Conservation (phyloP, 2,113 vertebrate species). For the Nansenia antarctica region DNA sequence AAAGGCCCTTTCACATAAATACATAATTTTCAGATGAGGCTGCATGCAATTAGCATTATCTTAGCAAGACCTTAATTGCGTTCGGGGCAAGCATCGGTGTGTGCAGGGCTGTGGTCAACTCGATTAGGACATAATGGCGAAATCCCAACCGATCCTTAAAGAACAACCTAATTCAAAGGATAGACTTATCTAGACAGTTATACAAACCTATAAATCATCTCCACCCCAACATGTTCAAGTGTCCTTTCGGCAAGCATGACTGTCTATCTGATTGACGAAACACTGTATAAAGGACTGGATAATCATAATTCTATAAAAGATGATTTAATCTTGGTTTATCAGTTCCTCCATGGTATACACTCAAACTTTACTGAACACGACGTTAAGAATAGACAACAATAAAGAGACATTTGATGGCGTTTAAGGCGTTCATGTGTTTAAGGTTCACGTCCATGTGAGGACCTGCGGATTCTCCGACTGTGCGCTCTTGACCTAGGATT, state of each 20-base stretch:
- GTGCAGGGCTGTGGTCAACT: constrained; percentile 56
- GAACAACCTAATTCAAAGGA: constrained; percentile 79
- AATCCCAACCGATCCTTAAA: constrained; percentile 69
- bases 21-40: constrained; percentile 51
- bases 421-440: no score
- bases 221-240: constrained; percentile 75
- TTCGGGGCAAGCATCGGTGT: constrained; percentile 67
- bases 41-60: constrained; percentile 73
- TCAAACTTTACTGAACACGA: background rate
- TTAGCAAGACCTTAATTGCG: constrained; percentile 73
- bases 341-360: background rate
- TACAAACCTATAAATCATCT: constrained; percentile 84
- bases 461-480: background rate
- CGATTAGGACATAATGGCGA: constrained; percentile 60
- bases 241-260: constrained; percentile 70
- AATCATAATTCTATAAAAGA: constrained; percentile 1
- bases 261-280: constrained; percentile 31
- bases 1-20: background rate
- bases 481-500: constrained; percentile 45
- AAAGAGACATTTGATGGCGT: background rate
- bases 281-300: constrained; percentile 36
- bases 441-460: no score
- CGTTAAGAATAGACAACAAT: background rate
- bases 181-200: constrained; percentile 88
- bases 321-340: constrained; percentile 15